phyloP scores from a whole-genome alignment of 2,113 vertebrate species.

The Seriola dumerili region DNA sequence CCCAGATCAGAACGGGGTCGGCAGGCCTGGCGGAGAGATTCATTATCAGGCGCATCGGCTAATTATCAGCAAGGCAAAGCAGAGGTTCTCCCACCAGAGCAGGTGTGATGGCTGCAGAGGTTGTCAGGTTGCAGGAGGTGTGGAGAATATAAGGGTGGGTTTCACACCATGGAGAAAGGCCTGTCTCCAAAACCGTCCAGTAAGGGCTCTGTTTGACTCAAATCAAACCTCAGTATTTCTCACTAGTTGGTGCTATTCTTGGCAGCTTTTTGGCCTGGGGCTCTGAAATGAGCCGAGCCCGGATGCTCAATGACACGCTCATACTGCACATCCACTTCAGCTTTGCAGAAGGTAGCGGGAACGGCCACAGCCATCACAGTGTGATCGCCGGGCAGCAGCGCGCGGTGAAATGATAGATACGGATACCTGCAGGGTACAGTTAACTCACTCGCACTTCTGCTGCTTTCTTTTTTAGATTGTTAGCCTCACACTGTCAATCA shows the following conservation, averaged over 20 bases:
- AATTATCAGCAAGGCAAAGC: constrained; percentile 75
- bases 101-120: constrained; percentile 76
- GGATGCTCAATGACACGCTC: constrained; percentile 67
- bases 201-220: constrained; percentile 61
- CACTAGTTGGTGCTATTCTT: constrained; percentile 70
- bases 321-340: constrained; percentile 47
- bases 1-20: constrained; percentile 78
- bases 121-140: constrained; percentile 71
- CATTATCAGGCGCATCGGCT: constrained; percentile 74
- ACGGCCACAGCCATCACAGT: constrained; percentile 51
- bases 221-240: constrained; percentile 68
- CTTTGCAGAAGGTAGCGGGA: constrained; percentile 37
- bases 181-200: constrained; percentile 56
- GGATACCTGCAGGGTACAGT: constrained; percentile 64
- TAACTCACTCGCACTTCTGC: constrained; percentile 45
- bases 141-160: constrained; percentile 57
- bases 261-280: constrained; percentile 50
- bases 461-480: constrained; percentile 29
- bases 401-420: constrained; percentile 46
- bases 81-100: constrained; percentile 71
- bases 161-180: constrained; percentile 53
- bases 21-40: constrained; percentile 69
- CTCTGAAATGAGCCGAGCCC: constrained; percentile 67
- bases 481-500: constrained; percentile 64
- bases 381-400: constrained; percentile 58